Evolutionary conservation across 2,888 invertebrate genomes (phyloP).

Genomic region (Chydorus sphaericus): DNA sequence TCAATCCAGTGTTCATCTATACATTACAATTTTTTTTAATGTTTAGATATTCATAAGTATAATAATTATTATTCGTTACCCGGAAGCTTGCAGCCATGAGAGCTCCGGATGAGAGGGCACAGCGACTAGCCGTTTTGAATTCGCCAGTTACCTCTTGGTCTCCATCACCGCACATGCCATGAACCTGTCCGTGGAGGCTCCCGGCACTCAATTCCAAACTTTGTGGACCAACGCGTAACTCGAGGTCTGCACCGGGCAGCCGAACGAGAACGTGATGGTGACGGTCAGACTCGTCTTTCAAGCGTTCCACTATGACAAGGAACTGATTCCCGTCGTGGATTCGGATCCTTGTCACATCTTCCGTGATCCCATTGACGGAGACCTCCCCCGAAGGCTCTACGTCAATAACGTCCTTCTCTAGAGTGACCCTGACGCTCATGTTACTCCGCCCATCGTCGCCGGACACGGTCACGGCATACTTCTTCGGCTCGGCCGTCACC

Average conservation of each 20-base stretch:
- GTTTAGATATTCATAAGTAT: neutral
- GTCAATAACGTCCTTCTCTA: neutral
- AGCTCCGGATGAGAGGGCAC: constrained; percentile 4
- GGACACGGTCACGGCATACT: neutral
- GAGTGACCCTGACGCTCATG: neutral
- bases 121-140: constrained; percentile 2
- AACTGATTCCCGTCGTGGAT: neutral
- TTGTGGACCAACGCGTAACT: neutral
- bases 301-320: neutral
- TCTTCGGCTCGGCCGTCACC: neutral
- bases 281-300: neutral
- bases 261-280: neutral
- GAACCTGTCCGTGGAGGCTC: neutral
- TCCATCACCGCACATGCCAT: constrained; percentile 7
- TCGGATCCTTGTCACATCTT: neutral
- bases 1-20: neutral
- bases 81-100: constrained; percentile 8
- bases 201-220: neutral
- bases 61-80: neutral
- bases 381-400: neutral
- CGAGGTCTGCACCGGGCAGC: neutral
- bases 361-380: neutral
- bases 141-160: neutral
- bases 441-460: neutral
- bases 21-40: neutral